Percentiles rank a stretch among this genome's conserved stretches.
These are phyloP conservation scores for Tauraco hartlaubi DNA, from an alignment of 2,797 vertebrate species.

Conservation along the genomic window DNA sequence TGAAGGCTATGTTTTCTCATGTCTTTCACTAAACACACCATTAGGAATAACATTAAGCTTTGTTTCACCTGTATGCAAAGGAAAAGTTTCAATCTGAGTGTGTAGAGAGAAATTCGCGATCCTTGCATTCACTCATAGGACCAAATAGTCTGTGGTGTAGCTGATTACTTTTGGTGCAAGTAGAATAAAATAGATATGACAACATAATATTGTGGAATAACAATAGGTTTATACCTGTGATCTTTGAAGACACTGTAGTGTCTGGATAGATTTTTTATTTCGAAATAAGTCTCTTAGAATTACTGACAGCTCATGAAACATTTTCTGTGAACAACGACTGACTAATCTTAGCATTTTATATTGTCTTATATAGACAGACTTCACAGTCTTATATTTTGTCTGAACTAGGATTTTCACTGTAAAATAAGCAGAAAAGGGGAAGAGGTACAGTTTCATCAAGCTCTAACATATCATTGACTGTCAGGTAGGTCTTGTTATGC, in stretches of 20 bases:
- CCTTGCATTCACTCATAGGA: not conserved
- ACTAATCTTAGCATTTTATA: not conserved
- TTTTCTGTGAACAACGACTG: not conserved
- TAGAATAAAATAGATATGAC: not conserved
- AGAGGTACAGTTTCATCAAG: constrained; percentile 75
- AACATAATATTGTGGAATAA: not conserved
- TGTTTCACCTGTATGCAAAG: not conserved
- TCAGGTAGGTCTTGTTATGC: constrained; percentile 85
- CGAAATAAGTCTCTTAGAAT: not conserved
- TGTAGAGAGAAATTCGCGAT: not conserved
- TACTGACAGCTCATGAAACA: not conserved
- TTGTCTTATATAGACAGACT: constrained; percentile 1
- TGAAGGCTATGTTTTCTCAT: not conserved
- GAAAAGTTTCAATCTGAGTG: not conserved
- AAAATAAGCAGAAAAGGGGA: constrained; percentile 63
- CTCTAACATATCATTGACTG: constrained; percentile 78
- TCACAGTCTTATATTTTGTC: constrained; percentile 39
- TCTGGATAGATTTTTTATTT: not conserved
- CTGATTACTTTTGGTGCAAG: not conserved
- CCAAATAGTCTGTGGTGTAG: not conserved
- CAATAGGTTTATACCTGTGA: not conserved
- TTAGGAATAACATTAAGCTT: not conserved
- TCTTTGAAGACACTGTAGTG: not conserved
- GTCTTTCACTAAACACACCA: not conserved
- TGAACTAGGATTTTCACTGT: constrained; percentile 43